Conservation (phyloP, 2,888 invertebrate genomes). For the Drosophila anomelani region DNA sequence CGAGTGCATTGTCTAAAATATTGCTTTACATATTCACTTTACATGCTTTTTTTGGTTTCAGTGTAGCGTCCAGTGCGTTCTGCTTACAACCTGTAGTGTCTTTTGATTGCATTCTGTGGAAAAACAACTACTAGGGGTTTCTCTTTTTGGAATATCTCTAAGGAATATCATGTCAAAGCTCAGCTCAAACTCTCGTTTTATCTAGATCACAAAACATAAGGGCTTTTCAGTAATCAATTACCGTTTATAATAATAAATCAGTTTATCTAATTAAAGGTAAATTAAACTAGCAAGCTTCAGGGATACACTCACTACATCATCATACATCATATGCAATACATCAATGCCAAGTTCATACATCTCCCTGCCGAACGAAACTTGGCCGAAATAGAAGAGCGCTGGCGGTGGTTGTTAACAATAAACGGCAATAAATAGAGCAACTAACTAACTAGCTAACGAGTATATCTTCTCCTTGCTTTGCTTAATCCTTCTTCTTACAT, state of each 20-base stretch:
- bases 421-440: conserved; percentile 63
- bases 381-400: conserved; percentile 32
- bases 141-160: conserved; percentile 19
- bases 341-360: conserved; percentile 56
- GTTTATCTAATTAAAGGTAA: conserved; percentile 41
- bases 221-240: conserved; percentile 29
- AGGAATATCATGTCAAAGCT: conserved; percentile 25
- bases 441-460: conserved; percentile 52
- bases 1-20: conserved; percentile 61
- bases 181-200: conserved; percentile 33
- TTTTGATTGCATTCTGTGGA: conserved; percentile 25
- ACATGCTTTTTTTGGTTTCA: conserved; percentile 16
- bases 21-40: conserved; percentile 64
- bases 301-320: conserved; percentile 35
- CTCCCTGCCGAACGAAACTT: conserved; percentile 46
- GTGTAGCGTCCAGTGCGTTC: conserved; percentile 15
- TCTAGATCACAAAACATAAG: conserved; percentile 40
- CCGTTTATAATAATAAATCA: conserved; percentile 20
- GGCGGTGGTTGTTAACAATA: conserved; percentile 41
- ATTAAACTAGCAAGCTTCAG: conserved; percentile 43
- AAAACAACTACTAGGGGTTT: conserved; percentile 17
- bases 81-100: conserved; percentile 41
- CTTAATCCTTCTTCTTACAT: conserved; percentile 3
- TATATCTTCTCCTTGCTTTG: conserved; percentile 34
- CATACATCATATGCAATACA: conserved; percentile 34